A percentile compares a stretch with the other conserved stretches of the same genome.
These are phyloP conservation scores for Catharus minimus DNA, from an alignment of 2,113 vertebrate genomes.

Conservation along the genomic window DNA sequence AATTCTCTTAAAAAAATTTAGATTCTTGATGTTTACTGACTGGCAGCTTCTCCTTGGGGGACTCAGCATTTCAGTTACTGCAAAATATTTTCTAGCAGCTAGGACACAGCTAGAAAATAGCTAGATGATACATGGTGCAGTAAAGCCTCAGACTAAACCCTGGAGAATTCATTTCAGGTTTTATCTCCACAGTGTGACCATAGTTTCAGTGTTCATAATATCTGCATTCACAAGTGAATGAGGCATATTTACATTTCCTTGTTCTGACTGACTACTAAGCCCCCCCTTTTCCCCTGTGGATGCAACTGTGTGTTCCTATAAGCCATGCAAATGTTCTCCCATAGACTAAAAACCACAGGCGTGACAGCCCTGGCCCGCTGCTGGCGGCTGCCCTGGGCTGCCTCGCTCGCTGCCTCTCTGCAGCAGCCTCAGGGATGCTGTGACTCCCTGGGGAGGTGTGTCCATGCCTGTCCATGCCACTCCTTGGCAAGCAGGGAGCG, in stretches of 20 bases:
- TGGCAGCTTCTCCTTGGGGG: not conserved
- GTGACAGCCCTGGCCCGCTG: not conserved
- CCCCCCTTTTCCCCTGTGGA: not conserved
- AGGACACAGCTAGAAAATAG: not conserved
- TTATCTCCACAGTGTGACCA: not conserved
- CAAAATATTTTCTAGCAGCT: not conserved
- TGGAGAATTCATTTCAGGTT: conserved; percentile 19
- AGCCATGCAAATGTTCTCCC: not conserved
- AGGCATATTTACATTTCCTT: conserved; percentile 33
- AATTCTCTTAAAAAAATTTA: conserved; percentile 29
- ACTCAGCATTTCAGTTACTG: not conserved
- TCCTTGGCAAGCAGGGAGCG: not conserved
- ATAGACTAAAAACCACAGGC: not conserved
- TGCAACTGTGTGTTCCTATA: not conserved
- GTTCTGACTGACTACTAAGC: not conserved
- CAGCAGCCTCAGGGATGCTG: conserved; percentile 25
- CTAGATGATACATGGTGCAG: not conserved
- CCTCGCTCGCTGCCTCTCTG: not conserved
- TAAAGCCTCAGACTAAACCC: conserved; percentile 13
- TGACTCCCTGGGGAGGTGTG: not conserved
- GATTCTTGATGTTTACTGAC: not conserved
- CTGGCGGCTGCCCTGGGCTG: not conserved
- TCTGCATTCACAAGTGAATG: not conserved
- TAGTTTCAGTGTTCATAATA: not conserved
- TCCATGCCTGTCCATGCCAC: not conserved